phyloP scores from a whole-genome alignment of 2,113 vertebrate genomes.

The Cebus imitator region DNA sequence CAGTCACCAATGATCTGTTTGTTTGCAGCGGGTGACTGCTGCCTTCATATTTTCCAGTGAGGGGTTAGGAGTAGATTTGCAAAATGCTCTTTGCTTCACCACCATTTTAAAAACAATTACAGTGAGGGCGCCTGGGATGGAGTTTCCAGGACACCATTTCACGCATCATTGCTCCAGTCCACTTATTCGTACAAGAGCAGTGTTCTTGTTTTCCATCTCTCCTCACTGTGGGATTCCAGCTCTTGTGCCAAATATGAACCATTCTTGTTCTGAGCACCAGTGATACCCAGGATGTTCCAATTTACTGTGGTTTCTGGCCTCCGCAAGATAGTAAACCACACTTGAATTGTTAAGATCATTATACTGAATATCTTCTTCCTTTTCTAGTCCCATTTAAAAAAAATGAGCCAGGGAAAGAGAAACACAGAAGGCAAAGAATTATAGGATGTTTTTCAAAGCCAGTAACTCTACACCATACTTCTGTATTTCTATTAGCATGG shows the following conservation, averaged over 20 bases:
- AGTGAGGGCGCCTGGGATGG: neutral
- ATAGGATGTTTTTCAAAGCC: neutral
- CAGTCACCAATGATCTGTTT: neutral
- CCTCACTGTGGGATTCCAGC: conserved; percentile 23
- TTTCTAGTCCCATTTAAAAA: neutral
- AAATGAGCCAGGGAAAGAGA: neutral
- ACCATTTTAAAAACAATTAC: conserved; percentile 59
- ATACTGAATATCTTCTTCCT: neutral
- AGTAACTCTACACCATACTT: neutral
- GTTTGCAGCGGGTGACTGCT: neutral
- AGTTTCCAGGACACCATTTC: conserved; percentile 60
- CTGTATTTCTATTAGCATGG: neutral
- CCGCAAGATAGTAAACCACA: neutral
- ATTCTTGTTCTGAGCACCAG: neutral
- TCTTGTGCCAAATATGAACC: conserved; percentile 21
- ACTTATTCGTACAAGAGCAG: conserved; percentile 41
- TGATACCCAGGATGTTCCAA: conserved; percentile 20
- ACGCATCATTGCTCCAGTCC: conserved; percentile 33
- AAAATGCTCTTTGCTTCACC: conserved; percentile 42
- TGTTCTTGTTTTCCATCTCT: conserved; percentile 39
- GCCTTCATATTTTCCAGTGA: conserved; percentile 36
- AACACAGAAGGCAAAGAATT: neutral
- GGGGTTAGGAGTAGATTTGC: conserved; percentile 48
- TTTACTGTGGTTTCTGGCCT: conserved; percentile 21
- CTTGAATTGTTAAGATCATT: conserved; percentile 36